These are phyloP conservation scores for Episyrphus balteatus DNA, from an alignment of 1,140 invertebrate species.

Conservation along the genomic window DNA sequence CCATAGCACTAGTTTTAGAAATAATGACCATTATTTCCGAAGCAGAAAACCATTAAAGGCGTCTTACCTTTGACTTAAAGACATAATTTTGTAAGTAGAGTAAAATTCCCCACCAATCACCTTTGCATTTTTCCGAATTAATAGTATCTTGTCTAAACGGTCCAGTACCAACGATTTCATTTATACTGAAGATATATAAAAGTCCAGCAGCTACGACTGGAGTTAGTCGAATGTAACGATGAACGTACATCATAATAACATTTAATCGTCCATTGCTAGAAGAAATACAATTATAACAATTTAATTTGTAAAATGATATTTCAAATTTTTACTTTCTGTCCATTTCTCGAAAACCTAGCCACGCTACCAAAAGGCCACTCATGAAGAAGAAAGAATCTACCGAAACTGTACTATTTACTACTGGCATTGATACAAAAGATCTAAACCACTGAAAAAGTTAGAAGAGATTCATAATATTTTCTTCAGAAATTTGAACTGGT, in stretches of 20 bases:
- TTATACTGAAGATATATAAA: conserved; percentile 42
- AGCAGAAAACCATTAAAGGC: too few species aligned
- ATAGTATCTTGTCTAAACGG: conserved; percentile 44
- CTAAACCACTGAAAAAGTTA: too few species aligned
- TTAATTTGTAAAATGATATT: conserved; percentile 21
- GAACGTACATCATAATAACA: conserved; percentile 22
- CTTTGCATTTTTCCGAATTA: conserved; percentile 52
- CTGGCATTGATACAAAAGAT: conserved; percentile 1
- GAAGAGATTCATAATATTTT: background rate
- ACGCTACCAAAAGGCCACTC: conserved; percentile 50
- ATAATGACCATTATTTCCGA: background rate
- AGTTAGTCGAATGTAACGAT: conserved; percentile 20
- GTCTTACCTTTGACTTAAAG: background rate
- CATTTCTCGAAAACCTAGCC: conserved; percentile 48
- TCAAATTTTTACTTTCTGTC: conserved; percentile 41
- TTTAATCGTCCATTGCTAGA: conserved; percentile 16
- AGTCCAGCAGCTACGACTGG: conserved; percentile 36
- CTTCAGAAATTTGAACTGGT: background rate
- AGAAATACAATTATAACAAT: background rate
- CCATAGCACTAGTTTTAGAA: conserved; percentile 4
- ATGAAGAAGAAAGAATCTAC: conserved; percentile 56
- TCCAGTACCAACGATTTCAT: conserved; percentile 44
- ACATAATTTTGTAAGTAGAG: conserved; percentile 77
- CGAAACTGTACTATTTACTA: conserved; percentile 39
- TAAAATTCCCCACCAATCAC: conserved; percentile 72